phyloP scores from a whole-genome alignment of 2,113 vertebrate genomes.

The Aix galericulata region DNA sequence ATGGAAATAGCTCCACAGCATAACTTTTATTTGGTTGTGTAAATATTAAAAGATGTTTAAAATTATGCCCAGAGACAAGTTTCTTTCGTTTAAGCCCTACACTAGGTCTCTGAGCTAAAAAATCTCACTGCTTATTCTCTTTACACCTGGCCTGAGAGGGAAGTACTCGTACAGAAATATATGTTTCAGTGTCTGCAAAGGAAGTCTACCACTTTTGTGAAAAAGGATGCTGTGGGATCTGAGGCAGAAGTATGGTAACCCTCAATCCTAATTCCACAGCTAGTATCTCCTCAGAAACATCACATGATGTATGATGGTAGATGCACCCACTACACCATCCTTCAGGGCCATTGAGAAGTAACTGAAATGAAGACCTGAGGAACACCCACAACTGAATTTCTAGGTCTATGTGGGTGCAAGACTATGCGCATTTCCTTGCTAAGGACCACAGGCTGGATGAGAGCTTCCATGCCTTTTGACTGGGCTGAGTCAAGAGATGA shows the following conservation, averaged over 20 bases:
- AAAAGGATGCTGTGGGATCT: background rate
- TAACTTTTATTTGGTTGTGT: background rate
- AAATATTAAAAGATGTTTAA: background rate
- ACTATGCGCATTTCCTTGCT: background rate
- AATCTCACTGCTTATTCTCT: background rate
- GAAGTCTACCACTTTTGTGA: background rate
- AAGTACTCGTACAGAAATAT: background rate
- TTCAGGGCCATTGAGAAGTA: background rate
- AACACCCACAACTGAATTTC: background rate
- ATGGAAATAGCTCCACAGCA: background rate
- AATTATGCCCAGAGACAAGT: background rate
- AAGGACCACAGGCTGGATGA: background rate
- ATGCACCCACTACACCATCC: background rate
- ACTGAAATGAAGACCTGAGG: background rate
- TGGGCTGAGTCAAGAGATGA: background rate
- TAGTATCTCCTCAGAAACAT: background rate
- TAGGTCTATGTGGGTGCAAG: background rate
- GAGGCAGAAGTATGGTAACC: background rate
- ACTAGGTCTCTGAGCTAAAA: background rate
- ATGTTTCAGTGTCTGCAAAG: background rate
- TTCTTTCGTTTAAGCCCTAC: background rate
- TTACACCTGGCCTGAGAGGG: background rate
- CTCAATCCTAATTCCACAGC: background rate
- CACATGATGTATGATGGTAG: background rate
- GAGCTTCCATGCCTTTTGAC: background rate